Base-by-base conservation (phyloP, 23 tunicate genomes). In the Styela plicata region DNA sequence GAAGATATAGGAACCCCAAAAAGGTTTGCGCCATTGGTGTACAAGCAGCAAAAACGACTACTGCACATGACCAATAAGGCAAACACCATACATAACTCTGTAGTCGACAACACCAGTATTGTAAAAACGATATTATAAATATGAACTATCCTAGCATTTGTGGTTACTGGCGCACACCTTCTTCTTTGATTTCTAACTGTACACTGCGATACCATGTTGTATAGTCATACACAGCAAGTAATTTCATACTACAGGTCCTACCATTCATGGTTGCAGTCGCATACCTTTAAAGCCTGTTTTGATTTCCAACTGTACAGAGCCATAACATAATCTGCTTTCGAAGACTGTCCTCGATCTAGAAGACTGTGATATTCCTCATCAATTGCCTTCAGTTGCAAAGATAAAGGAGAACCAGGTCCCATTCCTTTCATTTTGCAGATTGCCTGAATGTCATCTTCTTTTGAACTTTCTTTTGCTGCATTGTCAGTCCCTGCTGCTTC, bases 281-380 rank as follows among this genome's bases (percentile, higher is more conserved):
- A 25, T 24, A 85, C 96, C 85, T 87, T 86, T 5, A 86, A 33
- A 28, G 91, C 97, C 64, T 87, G 82, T 63, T 93, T 93, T 10
- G 98, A 84, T 35, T 91, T 81, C 98, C 98, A 93, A 24, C 77
- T 86, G 68, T 93, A 93, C 71, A 93, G 66, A 17, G 69, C 83
- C 75, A 84, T 88, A 23, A 93, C 98, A 76, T 93, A 89, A 74
- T 93, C 98, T 1, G 98, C 98, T 81, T 84, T 75, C 18, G 83
- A 82, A 22, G 89, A 84, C 74, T 88, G 90, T 2, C 93, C 93
- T 67, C 84, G 74, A 33, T 85, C 87, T 3, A 80, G 69, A 17
- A 93, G 79, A 37, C 79, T 64, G 36, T 88, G 75, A 57, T 84
- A 93, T 68, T 93, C 98, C 37, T 88, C 93, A 84, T 93, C 98